Evolutionary conservation across 92 coral and sea anemone genomes (phyloP).

Genomic region (Palythoa grandis): DNA sequence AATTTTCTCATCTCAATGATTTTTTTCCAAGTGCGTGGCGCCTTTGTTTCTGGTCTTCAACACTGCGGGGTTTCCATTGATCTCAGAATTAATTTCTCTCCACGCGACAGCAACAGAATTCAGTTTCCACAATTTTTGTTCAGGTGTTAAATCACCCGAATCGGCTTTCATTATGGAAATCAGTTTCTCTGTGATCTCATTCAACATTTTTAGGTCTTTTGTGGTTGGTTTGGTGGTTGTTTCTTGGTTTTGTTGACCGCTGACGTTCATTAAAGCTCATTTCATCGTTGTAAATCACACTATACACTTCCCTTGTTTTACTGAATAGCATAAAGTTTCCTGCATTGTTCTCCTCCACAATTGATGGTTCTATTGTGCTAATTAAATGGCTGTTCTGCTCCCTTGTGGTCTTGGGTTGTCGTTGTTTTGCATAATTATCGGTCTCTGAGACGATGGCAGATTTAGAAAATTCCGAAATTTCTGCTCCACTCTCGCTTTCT

Average conservation of each 20-base stretch:
- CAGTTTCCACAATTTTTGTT: constrained; percentile 16
- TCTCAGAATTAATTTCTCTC: neutral
- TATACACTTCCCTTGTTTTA: constrained; percentile 20
- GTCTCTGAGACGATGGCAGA: neutral
- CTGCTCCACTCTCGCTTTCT: constrained; percentile 5
- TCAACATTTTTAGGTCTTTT: neutral
- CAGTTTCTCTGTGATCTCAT: neutral
- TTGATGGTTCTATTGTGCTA: constrained; percentile 5
- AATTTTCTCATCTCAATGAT: neutral
- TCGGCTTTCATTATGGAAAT: neutral
- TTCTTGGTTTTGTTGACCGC: constrained; percentile 27
- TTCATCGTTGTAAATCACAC: constrained; percentile 9
- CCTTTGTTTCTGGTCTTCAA: too few species aligned
- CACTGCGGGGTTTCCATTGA: constrained; percentile 1
- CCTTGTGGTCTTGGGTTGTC: constrained; percentile 12
- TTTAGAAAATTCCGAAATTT: constrained; percentile 6
- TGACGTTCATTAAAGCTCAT: neutral
- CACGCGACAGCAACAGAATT: constrained; percentile 17
- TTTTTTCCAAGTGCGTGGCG: neutral
- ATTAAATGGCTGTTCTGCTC: constrained; percentile 7
- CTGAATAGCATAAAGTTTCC: neutral
- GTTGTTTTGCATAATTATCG: constrained; percentile 13
- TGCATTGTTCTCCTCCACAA: constrained; percentile 14
- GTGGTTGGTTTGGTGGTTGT: constrained; percentile 1
- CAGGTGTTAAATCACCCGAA: neutral